Conservation (phyloP, 2,797 vertebrate species). For the Characodon lateralis region DNA sequence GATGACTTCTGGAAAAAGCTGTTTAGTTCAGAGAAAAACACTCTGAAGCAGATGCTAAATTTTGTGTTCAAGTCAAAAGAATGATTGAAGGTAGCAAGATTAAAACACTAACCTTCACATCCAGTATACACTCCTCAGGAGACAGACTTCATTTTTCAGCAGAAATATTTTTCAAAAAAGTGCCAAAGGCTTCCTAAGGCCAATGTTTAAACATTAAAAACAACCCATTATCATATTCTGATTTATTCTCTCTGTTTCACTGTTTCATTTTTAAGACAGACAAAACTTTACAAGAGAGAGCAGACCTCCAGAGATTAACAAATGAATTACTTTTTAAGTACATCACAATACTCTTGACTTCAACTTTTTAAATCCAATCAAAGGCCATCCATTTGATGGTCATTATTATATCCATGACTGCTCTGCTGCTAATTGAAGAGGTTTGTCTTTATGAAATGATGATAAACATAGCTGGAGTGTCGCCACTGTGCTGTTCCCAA, state of each 20-base stretch:
- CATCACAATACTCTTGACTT: slow-evolving; percentile 24
- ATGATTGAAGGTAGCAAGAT: neutral
- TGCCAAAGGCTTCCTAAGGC: neutral
- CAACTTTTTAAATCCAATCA: slow-evolving; percentile 55
- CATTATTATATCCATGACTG: slow-evolving; percentile 72
- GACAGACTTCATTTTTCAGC: neutral
- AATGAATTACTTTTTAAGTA: slow-evolving; percentile 42
- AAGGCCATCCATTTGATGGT: slow-evolving; percentile 46
- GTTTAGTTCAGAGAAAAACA: neutral
- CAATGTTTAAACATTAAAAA: neutral
- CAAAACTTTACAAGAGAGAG: slow-evolving; percentile 1
- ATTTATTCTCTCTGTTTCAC: neutral
- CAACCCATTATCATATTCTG: neutral
- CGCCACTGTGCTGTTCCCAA: slow-evolving; percentile 9
- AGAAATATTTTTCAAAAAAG: neutral
- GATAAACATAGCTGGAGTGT: slow-evolving; percentile 33
- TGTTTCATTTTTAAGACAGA: neutral
- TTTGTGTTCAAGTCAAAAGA: neutral
- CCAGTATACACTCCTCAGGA: neutral
- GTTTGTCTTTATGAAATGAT: slow-evolving; percentile 61
- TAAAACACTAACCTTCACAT: neutral
- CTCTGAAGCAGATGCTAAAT: neutral
- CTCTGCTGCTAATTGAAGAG: slow-evolving; percentile 70
- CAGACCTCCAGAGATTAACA: slow-evolving; percentile 17
- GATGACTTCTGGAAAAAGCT: neutral